These are phyloP conservation scores for Aphodius sticticus DNA, from an alignment of 2,888 invertebrate genomes.

Conservation along the genomic window DNA sequence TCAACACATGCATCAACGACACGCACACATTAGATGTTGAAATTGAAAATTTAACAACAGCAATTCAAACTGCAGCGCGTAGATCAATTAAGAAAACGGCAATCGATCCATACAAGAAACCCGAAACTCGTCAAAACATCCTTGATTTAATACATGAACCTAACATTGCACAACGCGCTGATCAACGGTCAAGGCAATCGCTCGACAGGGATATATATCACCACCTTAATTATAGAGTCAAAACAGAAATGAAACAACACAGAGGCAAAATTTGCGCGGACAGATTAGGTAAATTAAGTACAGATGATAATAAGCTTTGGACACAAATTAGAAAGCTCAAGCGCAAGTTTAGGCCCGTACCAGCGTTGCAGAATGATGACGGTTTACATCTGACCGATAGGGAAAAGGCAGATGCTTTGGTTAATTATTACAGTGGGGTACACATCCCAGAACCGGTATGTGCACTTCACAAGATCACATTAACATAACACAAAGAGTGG, in stretches of 20 bases:
- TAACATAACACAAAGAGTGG: background rate
- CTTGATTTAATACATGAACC: background rate
- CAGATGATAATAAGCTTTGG: background rate
- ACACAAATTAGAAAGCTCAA: background rate
- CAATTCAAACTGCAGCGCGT: background rate
- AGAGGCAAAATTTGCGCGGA: background rate
- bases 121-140: background rate
- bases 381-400: background rate
- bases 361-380: background rate
- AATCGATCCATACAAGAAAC: background rate
- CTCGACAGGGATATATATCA: background rate
- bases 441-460: conserved; percentile 10
- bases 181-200: background rate
- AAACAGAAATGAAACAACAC: background rate
- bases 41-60: background rate
- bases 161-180: background rate
- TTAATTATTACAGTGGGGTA: background rate
- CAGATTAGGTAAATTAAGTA: background rate
- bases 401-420: conserved; percentile 15
- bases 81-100: background rate
- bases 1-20: background rate
- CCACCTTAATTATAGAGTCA: background rate
- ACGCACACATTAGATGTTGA: background rate
- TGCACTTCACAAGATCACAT: background rate
- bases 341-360: background rate